Base-by-base conservation (phyloP, 2,888 invertebrate species). In the Lasioglossum vierecki region DNA sequence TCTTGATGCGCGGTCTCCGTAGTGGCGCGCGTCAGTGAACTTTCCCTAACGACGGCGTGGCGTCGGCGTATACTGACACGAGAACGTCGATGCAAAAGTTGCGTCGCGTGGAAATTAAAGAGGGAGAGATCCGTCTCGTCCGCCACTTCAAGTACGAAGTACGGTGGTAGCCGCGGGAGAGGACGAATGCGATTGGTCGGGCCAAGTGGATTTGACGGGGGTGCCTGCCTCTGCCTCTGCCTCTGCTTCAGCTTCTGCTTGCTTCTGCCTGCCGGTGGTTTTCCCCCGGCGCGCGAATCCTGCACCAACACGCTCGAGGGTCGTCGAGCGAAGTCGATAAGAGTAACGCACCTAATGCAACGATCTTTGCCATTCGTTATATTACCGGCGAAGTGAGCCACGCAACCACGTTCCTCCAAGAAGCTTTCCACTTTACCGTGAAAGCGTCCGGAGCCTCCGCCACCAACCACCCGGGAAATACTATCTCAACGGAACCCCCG, bases 71-170 rank as follows among this genome's bases (percentile, higher is more conserved):
- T 68, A 84, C 85, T 81, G 86, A 86, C 87, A 83, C 78, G 86
- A 35, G 74, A 79, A 87, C 86, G 87, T 76, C 86, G 86, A 86
- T 86, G 85, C 81, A 79, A 85, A 86, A 90, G 88, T 84, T 86
- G 84, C 85, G 81, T 83, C 88, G 85, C 84, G 88, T 83, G 86
- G 87, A 90, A 90, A 89, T 90, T 89, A 89, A 89, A 89, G 89
- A 87, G 86, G 82, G 83, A 90, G 86, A 87, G 80, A 90, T 90
- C 87, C 84, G 87, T 90, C 88, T 89, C 88, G 88, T 89, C 85
- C 87, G 88, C 86, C 87, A 88, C 86, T 90, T 88, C 78, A 88
- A 90, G 87, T 86, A 87, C 83, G 79, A 84, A 77, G 86, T 77
- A 87, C 86, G 84, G 85, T 80, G 79, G 72, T 82, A 73, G 84